Base-by-base conservation (phyloP, 2,888 invertebrate species). In the Chloromyia formosa region DNA sequence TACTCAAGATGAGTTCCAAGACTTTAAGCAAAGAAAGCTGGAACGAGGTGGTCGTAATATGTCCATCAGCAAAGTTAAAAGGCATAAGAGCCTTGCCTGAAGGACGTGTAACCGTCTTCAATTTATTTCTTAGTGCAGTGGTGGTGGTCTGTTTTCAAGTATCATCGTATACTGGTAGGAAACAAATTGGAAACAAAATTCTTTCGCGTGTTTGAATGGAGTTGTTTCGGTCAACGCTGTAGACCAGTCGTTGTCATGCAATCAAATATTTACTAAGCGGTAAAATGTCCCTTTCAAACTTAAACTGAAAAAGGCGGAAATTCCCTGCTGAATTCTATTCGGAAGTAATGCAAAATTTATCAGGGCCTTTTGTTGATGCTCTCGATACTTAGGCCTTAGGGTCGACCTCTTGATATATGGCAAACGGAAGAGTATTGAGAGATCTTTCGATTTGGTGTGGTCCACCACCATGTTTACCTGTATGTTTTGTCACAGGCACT, bases 331-430 rank as follows among this genome's bases (percentile, higher is more conserved):
- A 71, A 75, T 75, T 69, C 62, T 58, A 74, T 75, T 74, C 75
- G 75, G 75, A 75, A 75, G 71, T 75, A 75, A 75, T 75, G 74
- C 74, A 75, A 75, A 74, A 75, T 69, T 62, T 71, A 75, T 71
- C 53, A 69, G 69, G 54, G 68, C 40, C 27, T 40, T 68, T 71
- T 71, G 71, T 71, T 45, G 66, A 66, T 49, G 40, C 40, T 40
- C 66, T 61, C 27, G 12, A 23, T 45, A 45, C 22, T 35, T 16
- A 42, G 22, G 23, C 45, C 9, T 45, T 35, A 35, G 42, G 23
- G 12, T 42, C 40, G 62, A 64, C 62, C 23, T 62, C 27, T 62
- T 23, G 40, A 62, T 40, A 16, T 40, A 23, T 35, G 49, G 49
- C 45, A 66, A 20, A 69, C 23, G 5, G 54, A 56, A 68, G 18